Evolutionary conservation across 1,140 invertebrate species (phyloP), one percentile per base, ranked within the genome.

Genomic region (Bombus cullumanus): DNA sequence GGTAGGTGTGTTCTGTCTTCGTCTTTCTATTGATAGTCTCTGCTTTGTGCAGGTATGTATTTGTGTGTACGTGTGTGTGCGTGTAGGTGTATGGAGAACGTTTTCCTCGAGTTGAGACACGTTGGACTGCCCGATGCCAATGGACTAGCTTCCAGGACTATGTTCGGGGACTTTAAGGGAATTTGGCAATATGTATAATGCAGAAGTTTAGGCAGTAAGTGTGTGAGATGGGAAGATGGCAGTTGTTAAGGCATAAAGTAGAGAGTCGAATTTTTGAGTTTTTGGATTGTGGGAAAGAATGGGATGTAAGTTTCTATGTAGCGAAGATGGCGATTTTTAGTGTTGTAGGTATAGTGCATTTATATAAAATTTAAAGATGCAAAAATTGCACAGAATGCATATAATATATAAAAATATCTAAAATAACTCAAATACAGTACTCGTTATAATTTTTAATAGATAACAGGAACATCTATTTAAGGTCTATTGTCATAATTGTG

Each of bases 71-170:
- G 15, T 34, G 31, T 18, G 31, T 0, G 22, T 10, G 37, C 37
- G 28, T 39, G 25, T 22, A 37, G 37, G 22, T 34, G 9, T 69
- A 37, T 37, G 31, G 62, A 31, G n/a, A 10, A 25, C 41, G 83
- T 75, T 85, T 80, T 69, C 83, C 77, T 28, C 53, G 73, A 62
- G 66, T 69, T 31, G 81, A 72, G 78, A 57, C 76, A 81, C 68
- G 86, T 89, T 37, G 81, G 73, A 10, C 78, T 72, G 88, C 76
- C 0, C 82, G 81, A 88, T 90, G 83, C 83, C 87, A 88, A 88
- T 91, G 86, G 89, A 90, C 83, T 88, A 69, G 74, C 47, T 53
- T 37, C 59, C 71, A 57, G 62, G 71, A 86, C 76, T 84, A 76
- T 83, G 72, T 83, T 86, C 86, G 76, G 77, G 72, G 81, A 68